Evolutionary conservation across 37 sponge, comb jelly and placozoan species (phyloP).

Genomic region (Cladorhizidae sp.): DNA sequence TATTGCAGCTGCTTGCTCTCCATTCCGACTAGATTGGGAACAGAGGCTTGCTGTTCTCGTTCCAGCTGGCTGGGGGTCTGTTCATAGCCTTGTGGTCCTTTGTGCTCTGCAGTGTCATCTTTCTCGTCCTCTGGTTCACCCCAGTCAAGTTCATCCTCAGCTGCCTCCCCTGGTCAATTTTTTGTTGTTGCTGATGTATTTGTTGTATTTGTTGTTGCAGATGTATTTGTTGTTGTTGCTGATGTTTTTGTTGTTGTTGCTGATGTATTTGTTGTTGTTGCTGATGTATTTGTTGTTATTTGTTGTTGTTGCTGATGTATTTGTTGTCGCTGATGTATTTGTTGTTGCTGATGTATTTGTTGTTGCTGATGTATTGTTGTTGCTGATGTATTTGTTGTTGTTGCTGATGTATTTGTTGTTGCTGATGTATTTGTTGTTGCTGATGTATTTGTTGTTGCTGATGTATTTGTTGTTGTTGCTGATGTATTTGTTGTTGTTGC

Average conservation of each 20-base stretch:
- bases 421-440: too few relatives aligned
- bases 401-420: too few relatives aligned
- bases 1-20: background rate
- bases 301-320: too few relatives aligned
- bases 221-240: too few relatives aligned
- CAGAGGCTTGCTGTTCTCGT: conserved; percentile 44
- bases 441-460: conserved; percentile 1
- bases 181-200: too few relatives aligned
- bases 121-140: conserved; percentile 61
- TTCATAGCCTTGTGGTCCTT: conserved; percentile 59
- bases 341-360: too few relatives aligned
- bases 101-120: conserved; percentile 38
- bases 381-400: conserved; percentile 46
- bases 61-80: conserved; percentile 65
- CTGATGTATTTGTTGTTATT: too few relatives aligned
- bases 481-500: too few relatives aligned
- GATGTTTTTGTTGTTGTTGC: too few relatives aligned
- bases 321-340: too few relatives aligned
- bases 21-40: conserved; percentile 11
- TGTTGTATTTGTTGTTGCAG: too few relatives aligned
- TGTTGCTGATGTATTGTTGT: too few relatives aligned
- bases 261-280: conserved; percentile 39
- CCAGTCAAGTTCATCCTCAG: conserved; percentile 60
- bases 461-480: conserved; percentile 23
- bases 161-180: conserved; percentile 58